Percentiles rank a stretch among this genome's conserved stretches.
Conservation (phyloP, 2,113 vertebrate species). For the Verasper variegatus region DNA sequence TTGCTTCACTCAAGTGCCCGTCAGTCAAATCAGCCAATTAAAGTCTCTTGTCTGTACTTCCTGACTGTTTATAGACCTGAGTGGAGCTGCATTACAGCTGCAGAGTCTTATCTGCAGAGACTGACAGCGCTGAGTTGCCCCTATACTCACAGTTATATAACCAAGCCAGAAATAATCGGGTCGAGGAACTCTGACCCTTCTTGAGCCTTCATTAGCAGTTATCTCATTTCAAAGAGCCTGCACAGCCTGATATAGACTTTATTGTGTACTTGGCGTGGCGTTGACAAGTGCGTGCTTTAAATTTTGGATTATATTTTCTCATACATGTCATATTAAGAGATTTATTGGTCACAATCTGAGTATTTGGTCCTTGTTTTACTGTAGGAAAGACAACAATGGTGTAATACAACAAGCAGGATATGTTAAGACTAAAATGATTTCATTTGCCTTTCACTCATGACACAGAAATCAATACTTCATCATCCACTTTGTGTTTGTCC, state of each 20-base stretch:
- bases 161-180: conserved; percentile 54
- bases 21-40: conserved; percentile 46
- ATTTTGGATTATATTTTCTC: neutral
- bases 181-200: conserved; percentile 42
- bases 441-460: conserved; percentile 16
- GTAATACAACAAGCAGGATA: neutral
- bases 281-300: conserved; percentile 1
- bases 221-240: conserved; percentile 25
- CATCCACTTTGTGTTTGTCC: conserved; percentile 4
- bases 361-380: neutral
- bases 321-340: no score
- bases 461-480: conserved; percentile 7
- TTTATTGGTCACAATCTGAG: neutral
- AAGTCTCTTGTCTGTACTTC: conserved; percentile 31
- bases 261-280: neutral
- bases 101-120: conserved; percentile 59
- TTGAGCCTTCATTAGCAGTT: conserved; percentile 46
- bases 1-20: neutral
- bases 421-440: conserved; percentile 2
- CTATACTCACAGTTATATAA: conserved; percentile 59
- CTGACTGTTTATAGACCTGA: conserved; percentile 22
- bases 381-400: neutral
- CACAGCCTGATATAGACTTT: conserved; percentile 1
- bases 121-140: conserved; percentile 37
- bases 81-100: conserved; percentile 28